Evolutionary conservation across 2,113 vertebrate genomes (phyloP).

Genomic region (Aepyceros melampus): DNA sequence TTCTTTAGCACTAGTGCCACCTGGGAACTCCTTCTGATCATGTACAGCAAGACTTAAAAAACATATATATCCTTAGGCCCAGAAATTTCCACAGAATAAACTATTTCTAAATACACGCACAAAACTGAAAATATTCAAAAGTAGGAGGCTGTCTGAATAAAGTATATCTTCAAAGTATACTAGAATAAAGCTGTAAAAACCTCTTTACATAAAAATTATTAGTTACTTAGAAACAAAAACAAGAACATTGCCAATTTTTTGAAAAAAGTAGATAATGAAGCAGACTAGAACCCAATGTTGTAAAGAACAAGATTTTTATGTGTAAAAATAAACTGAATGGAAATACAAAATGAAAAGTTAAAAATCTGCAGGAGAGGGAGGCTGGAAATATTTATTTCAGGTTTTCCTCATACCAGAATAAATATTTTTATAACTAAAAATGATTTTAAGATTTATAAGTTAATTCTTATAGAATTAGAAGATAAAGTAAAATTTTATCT

Average conservation of each 20-base stretch:
- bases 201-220: not conserved
- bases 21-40: not conserved
- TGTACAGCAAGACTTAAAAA: not conserved
- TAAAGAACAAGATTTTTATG: not conserved
- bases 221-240: not conserved
- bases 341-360: not conserved
- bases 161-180: not conserved
- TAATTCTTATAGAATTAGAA: not conserved
- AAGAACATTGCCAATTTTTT: not conserved
- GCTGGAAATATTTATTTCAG: not conserved
- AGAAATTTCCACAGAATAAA: not conserved
- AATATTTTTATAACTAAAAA: conserved; percentile 28
- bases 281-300: not conserved
- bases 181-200: conserved; percentile 15
- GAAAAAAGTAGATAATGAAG: not conserved
- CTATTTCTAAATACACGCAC: not conserved
- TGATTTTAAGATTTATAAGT: not conserved
- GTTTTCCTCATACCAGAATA: not conserved
- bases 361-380: not conserved
- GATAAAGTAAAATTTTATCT: not conserved
- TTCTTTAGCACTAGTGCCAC: not conserved
- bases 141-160: not conserved
- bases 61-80: not conserved
- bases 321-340: not conserved
- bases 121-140: not conserved